Evolutionary conservation across 1,140 invertebrate species (phyloP).

Genomic region (Heliconius himera): DNA sequence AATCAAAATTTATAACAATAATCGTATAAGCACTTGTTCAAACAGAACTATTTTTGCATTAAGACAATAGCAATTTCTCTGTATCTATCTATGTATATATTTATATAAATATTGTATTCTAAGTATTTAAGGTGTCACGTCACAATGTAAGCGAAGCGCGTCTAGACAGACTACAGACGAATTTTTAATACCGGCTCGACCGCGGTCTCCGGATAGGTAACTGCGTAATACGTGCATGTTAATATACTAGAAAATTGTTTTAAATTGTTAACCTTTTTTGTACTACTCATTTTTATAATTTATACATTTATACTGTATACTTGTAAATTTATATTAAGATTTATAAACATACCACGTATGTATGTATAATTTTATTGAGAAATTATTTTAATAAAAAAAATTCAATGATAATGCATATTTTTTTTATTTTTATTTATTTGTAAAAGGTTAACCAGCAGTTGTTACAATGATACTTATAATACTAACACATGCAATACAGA

Average conservation of each 20-base stretch:
- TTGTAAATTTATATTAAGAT: too few species aligned
- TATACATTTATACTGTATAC: too few species aligned
- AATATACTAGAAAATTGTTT: conserved; percentile 9
- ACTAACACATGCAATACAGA: too few species aligned
- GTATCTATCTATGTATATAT: neutral
- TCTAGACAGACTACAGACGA: conserved; percentile 76
- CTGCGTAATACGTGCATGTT: conserved; percentile 41
- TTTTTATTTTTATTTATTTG: too few species aligned
- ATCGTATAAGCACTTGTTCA: neutral
- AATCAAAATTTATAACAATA: neutral
- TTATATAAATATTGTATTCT: neutral
- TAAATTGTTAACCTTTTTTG: conserved; percentile 3
- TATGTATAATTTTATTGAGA: too few species aligned
- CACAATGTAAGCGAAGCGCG: conserved; percentile 60
- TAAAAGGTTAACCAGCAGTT: too few species aligned
- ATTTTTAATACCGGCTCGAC: conserved; percentile 67
- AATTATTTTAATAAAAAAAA: too few species aligned
- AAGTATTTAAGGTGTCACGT: conserved; percentile 54
- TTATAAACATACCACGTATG: too few species aligned
- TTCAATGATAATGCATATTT: too few species aligned
- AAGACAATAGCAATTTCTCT: neutral
- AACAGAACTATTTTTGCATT: neutral
- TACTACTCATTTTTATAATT: neutral
- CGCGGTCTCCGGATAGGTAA: conserved; percentile 40
- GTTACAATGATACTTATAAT: too few species aligned